Evolutionary conservation across 1,140 invertebrate species (phyloP).

Genomic region (Plodia interpunctella): DNA sequence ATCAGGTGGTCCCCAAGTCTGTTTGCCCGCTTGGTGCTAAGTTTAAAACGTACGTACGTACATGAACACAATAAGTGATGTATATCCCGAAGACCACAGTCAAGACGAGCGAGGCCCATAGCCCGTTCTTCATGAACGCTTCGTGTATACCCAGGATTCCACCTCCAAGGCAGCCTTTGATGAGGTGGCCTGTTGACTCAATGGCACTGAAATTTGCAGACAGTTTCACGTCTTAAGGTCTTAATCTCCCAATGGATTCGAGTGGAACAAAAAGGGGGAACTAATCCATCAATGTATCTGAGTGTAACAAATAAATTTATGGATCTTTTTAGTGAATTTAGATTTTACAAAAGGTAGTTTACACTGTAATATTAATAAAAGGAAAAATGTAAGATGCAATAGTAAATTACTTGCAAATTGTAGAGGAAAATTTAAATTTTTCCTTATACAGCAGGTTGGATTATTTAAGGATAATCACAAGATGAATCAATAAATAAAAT

Average conservation of each 20-base stretch:
- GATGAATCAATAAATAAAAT: background rate
- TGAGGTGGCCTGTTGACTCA: conserved; percentile 26
- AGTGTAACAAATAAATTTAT: no score
- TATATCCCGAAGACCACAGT: conserved; percentile 27
- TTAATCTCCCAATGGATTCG: no score
- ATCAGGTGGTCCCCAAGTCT: no score
- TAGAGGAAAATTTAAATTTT: background rate
- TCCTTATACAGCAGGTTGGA: background rate
- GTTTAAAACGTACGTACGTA: conserved; percentile 14
- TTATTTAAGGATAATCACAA: background rate
- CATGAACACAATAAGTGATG: conserved; percentile 29
- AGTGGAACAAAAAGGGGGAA: no score
- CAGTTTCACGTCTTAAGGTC: no score
- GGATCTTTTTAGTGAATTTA: no score
- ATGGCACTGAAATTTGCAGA: conserved; percentile 21
- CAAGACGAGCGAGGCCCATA: conserved; percentile 25
- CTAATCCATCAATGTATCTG: no score
- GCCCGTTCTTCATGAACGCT: conserved; percentile 27
- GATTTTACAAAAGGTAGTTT: no score
- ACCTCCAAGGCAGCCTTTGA: conserved; percentile 29
- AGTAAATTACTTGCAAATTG: background rate
- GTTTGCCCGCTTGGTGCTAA: no score
- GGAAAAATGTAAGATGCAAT: no score
- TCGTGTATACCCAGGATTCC: conserved; percentile 29
- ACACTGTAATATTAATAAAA: no score